Percentiles rank a stretch among this genome's conserved stretches.
Conservation (phyloP, 2,113 vertebrate genomes). For the Machaerirhynchus nigripectus region DNA sequence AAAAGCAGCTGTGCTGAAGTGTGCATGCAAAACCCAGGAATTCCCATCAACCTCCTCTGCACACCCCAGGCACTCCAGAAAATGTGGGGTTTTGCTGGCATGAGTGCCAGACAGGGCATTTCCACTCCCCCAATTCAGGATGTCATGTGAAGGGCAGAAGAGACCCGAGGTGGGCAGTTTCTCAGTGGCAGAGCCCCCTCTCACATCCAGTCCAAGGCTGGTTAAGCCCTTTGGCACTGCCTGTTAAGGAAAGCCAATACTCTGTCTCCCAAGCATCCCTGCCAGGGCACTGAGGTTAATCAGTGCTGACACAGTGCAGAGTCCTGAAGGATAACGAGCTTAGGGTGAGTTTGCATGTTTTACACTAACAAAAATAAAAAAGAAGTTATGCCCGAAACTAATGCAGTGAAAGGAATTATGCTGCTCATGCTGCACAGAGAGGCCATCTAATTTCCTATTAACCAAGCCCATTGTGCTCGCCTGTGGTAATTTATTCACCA, state of each 20-base stretch:
- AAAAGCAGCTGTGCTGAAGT: background rate
- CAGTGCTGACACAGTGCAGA: constrained; percentile 20
- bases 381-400: background rate
- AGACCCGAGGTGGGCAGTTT: background rate
- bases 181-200: background rate
- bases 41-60: background rate
- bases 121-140: background rate
- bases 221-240: background rate
- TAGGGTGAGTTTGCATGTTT: background rate
- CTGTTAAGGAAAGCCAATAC: background rate
- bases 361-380: background rate
- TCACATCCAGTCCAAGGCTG: background rate
- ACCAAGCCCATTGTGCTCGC: background rate
- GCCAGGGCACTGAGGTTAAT: background rate
- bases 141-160: background rate
- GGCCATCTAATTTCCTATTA: background rate
- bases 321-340: background rate
- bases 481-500: background rate
- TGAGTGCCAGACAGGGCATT: background rate
- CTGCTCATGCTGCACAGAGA: background rate
- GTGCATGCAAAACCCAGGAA: background rate
- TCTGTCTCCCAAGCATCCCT: background rate
- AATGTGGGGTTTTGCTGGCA: accelerated
- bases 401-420: background rate
- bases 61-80: background rate